Evolutionary conservation across 2,113 vertebrate species (phyloP), one percentile per base, ranked within the genome.

Genomic region (Excalfactoria chinensis): DNA sequence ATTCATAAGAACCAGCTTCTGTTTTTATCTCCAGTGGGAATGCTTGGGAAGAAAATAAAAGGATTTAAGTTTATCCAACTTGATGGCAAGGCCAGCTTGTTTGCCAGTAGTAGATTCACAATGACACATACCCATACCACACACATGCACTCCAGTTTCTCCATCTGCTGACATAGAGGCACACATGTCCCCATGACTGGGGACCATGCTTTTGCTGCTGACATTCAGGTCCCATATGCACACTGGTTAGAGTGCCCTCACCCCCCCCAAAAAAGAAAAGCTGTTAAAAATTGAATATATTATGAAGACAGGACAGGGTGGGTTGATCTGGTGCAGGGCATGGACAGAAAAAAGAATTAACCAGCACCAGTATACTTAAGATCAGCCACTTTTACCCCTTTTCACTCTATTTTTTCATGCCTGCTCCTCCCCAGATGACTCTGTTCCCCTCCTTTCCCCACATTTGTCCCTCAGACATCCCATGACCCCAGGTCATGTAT

Each of bases 161-260:
- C 21, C 51, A 62, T n/a, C 28, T 84, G 41, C 51, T 56, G 44
- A 11, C 8, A 35, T 23, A 49, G 7, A 9, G 20, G 30, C 46
- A 64, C 26, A 12, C 12, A 79, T 1, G 3, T 55, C 13, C 3
- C 2, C 1, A 0, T 64, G 32, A 51, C 34, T 17, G 20, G 13
- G 67, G 15, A 15, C 44, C 59, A n/a, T 32, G 8, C 3, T 62
- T 3, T 6, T 5, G 23, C 30, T 85, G 23, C 13, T 43, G 9
- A 6, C 70, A 22, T 34, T 55, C 48, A 55, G 13, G 43, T 2
- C 35, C 20, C 9, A 9, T 20, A 37, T 20, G n/a, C n/a, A 34
- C 15, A 12, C 13, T 59, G 34, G 67, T 59, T 4, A 46, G 34
- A 44, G 23, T 51, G 3, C 5, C 7, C 32, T 75, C 26, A 25